Percentiles rank a stretch among this genome's conserved stretches.
phyloP scores from a whole-genome alignment of 2,888 invertebrate genomes.

The Apoderus coryli region DNA sequence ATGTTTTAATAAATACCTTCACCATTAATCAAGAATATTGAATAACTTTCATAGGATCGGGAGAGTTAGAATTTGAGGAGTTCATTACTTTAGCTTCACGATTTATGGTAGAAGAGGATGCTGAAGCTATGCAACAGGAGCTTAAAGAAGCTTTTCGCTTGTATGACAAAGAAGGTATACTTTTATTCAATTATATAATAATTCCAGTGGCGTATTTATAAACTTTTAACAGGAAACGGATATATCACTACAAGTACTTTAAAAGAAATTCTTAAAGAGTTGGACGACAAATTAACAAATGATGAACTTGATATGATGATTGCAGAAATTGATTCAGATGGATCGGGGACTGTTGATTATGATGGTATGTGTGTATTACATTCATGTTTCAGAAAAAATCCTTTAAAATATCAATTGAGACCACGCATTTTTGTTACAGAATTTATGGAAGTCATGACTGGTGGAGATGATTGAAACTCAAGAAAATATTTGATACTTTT shows the following conservation, averaged over 20 bases:
- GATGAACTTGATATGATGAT: slow-evolving; percentile 95
- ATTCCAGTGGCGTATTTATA: no score
- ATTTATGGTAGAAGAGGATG: slow-evolving; percentile 76
- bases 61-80: slow-evolving; percentile 79
- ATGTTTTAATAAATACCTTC: no score
- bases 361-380: slow-evolving; percentile 53
- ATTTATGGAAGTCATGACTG: slow-evolving; percentile 78
- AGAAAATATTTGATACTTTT: no score
- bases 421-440: slow-evolving; percentile 41
- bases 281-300: slow-evolving; percentile 87
- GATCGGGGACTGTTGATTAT: slow-evolving; percentile 95
- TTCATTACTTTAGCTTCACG: slow-evolving; percentile 68
- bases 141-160: slow-evolving; percentile 89
- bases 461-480: slow-evolving; percentile 56
- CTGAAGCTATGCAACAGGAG: slow-evolving; percentile 81
- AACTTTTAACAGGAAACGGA: slow-evolving; percentile 54
- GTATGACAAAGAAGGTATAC: slow-evolving; percentile 72
- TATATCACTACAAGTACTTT: slow-evolving; percentile 81
- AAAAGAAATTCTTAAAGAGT: slow-evolving; percentile 82
- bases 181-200: no score
- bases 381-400: not conserved
- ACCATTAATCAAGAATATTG: no score
- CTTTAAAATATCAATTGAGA: not conserved
- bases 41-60: no score
- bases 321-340: slow-evolving; percentile 93